phyloP scores from a whole-genome alignment of 2,797 vertebrate species.

The Spondyliosoma cantharus region DNA sequence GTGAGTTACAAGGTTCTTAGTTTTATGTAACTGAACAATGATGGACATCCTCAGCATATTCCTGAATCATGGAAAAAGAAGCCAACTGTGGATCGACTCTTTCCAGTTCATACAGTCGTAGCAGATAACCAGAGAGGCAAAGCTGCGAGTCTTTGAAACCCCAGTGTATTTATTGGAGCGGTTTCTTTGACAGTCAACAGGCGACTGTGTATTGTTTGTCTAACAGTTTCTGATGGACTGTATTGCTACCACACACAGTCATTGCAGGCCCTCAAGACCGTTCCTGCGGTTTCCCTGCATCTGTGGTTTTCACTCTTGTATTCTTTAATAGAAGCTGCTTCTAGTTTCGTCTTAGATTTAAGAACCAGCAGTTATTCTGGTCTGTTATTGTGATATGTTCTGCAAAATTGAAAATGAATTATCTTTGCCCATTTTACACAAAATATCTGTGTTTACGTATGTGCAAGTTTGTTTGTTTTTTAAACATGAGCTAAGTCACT shows the following conservation, averaged over 20 bases:
- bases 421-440: background rate
- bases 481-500: no score
- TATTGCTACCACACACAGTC: constrained; percentile 2
- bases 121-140: background rate
- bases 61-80: background rate
- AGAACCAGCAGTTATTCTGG: constrained; percentile 9
- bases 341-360: constrained; percentile 24
- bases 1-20: background rate
- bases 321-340: constrained; percentile 21
- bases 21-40: constrained; percentile 1
- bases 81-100: background rate
- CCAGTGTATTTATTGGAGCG: background rate
- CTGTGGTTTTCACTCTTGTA: constrained; percentile 26
- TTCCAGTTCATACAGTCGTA: background rate
- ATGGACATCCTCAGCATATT: background rate
- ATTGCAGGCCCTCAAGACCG: constrained; percentile 12
- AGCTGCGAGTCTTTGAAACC: constrained; percentile 16
- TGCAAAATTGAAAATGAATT: background rate
- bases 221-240: constrained; percentile 10
- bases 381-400: constrained; percentile 1
- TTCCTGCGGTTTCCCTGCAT: constrained; percentile 30
- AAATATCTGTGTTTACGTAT: no score
- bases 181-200: background rate
- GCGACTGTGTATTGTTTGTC: constrained; percentile 4
- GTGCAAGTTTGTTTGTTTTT: no score